A percentile compares a stretch with the other conserved stretches of the same genome.
These are phyloP conservation scores for Clusia tigrina DNA, from an alignment of 2,888 invertebrate genomes.

Conservation along the genomic window DNA sequence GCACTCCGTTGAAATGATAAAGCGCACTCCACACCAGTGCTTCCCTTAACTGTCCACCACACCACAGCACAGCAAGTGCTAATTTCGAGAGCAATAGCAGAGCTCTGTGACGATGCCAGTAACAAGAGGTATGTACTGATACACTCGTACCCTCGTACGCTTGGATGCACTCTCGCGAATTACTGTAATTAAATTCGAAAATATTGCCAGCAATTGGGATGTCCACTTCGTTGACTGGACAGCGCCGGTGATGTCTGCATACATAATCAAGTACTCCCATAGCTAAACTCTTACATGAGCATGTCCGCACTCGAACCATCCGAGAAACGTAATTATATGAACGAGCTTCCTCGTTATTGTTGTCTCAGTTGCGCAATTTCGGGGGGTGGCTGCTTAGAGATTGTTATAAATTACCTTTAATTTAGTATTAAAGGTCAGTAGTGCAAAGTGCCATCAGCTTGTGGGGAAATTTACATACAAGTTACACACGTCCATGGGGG, in stretches of 20 bases:
- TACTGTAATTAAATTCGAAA: conserved; percentile 62
- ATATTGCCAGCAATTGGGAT: conserved; percentile 62
- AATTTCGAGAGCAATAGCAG: too few relatives aligned
- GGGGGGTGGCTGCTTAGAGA: background rate
- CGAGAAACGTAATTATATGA: background rate
- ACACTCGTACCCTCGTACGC: background rate
- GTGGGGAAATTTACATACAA: conserved; percentile 8
- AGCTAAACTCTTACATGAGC: background rate
- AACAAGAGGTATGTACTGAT: too few relatives aligned
- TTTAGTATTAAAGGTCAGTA: conserved; percentile 28
- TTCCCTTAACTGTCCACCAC: too few relatives aligned
- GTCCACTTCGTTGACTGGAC: conserved; percentile 52
- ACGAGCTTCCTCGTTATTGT: background rate
- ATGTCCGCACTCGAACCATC: background rate
- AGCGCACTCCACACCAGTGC: too few relatives aligned
- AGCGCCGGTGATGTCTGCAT: conserved; percentile 14
- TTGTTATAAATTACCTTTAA: conserved; percentile 32
- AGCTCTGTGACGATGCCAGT: too few relatives aligned
- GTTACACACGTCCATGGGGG: background rate
- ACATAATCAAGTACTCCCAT: conserved; percentile 16
- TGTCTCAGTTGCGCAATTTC: background rate
- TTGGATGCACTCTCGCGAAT: conserved; percentile 42
- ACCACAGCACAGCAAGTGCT: too few relatives aligned
- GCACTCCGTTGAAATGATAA: too few relatives aligned
- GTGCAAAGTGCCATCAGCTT: conserved; percentile 13